Evolutionary conservation across 2,797 vertebrate genomes (phyloP).

Genomic region (Loriculus beryllinus): DNA sequence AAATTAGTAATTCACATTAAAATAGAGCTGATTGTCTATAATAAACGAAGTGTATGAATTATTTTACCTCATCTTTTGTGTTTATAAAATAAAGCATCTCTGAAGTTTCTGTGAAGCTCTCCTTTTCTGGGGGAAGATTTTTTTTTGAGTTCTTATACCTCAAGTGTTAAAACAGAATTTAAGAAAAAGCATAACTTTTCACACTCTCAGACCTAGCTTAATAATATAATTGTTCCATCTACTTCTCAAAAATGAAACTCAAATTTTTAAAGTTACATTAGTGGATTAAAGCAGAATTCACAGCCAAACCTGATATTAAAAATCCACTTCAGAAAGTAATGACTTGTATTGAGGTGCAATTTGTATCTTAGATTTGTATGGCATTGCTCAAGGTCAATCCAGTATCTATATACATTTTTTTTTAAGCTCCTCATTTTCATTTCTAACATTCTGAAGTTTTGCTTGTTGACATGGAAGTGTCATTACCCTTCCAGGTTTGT

Average conservation of each 20-base stretch:
- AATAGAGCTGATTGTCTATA: background rate
- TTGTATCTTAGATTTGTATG: background rate
- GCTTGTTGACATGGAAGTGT: background rate
- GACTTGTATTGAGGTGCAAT: background rate
- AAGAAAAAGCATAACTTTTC: background rate
- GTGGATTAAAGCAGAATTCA: background rate
- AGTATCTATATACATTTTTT: background rate
- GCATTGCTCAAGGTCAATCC: background rate
- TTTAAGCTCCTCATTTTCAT: background rate
- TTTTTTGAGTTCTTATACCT: background rate
- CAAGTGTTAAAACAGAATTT: background rate
- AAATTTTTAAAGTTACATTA: background rate
- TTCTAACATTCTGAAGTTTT: background rate
- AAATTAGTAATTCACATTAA: background rate
- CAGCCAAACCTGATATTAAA: background rate
- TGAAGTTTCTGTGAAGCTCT: background rate
- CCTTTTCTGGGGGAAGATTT: rapidly evolving
- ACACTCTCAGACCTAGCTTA: background rate
- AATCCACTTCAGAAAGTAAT: background rate
- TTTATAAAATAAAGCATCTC: background rate
- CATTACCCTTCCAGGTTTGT: background rate
- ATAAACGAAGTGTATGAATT: background rate
- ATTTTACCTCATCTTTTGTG: background rate
- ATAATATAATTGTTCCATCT: background rate
- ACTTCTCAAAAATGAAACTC: background rate